These are phyloP conservation scores for Heteromormyrus szaboi DNA, from an alignment of 2,797 vertebrate species.

Conservation along the genomic window DNA sequence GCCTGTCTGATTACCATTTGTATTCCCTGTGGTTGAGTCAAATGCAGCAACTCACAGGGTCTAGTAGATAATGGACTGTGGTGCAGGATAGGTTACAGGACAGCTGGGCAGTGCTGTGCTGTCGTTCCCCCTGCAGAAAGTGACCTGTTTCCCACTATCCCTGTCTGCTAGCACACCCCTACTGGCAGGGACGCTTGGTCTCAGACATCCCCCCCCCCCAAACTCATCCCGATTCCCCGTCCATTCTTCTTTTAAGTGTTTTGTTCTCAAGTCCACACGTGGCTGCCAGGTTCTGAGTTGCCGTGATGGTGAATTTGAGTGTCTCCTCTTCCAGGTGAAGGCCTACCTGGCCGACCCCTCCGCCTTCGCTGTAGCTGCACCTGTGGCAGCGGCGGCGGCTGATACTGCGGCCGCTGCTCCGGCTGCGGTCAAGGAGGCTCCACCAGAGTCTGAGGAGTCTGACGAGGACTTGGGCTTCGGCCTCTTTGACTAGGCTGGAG, in stretches of 20 bases:
- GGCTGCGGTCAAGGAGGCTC: conserved; percentile 53
- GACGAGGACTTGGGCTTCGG: conserved; percentile 96
- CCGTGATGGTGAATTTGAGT: conserved; percentile 46
- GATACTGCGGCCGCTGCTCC: conserved; percentile 48
- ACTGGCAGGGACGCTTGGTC: conserved; percentile 79
- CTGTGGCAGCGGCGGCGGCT: conserved; percentile 55
- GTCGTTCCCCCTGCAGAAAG: conserved; percentile 93
- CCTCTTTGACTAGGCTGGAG: conserved; percentile 74
- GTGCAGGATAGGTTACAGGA: conserved; percentile 52
- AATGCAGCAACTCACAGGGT: background rate
- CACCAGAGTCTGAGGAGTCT: conserved; percentile 85
- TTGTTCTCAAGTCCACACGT: background rate
- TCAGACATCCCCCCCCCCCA: conserved; percentile 39
- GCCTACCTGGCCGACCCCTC: conserved; percentile 88
- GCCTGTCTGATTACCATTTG: background rate
- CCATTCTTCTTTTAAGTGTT: background rate
- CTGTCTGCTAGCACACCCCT: conserved; percentile 54
- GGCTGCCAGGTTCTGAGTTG: conserved; percentile 42
- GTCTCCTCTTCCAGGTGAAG: conserved; percentile 69
- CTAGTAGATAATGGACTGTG: background rate
- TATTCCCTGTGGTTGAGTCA: background rate
- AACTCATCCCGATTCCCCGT: background rate
- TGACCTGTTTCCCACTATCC: conserved; percentile 80
- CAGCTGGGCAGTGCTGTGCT: conserved; percentile 73
- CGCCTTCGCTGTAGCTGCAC: conserved; percentile 77